Conservation (phyloP, 92 coral and sea anemone genomes). For the Plumapathes pennacea region DNA sequence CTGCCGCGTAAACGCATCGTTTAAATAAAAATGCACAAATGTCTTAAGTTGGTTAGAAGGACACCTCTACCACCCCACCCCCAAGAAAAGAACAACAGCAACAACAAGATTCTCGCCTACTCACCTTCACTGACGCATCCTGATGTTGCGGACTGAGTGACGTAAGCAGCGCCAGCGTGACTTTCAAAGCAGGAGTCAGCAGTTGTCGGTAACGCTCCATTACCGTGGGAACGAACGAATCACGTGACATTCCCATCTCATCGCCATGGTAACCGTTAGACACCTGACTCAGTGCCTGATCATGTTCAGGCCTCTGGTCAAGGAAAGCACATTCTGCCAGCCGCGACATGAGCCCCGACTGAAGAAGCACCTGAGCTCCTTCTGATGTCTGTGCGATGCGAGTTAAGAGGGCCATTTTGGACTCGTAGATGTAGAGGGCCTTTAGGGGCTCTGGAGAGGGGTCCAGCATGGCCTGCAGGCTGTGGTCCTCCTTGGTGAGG, state of each 20-base stretch:
- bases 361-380: conserved; percentile 86
- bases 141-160: conserved; percentile 88
- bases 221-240: conserved; percentile 81
- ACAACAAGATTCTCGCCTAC: neutral
- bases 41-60: no score
- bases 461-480: conserved; percentile 82
- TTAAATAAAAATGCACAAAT: neutral
- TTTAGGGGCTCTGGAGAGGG: conserved; percentile 98
- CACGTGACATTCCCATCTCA: conserved; percentile 33
- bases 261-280: conserved; percentile 44
- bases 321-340: conserved; percentile 90
- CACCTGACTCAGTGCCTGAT: conserved; percentile 28
- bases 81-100: neutral
- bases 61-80: neutral
- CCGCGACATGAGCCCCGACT: conserved; percentile 88
- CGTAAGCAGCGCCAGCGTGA: conserved; percentile 78
- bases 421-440: conserved; percentile 93
- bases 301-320: conserved; percentile 80
- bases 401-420: conserved; percentile 91
- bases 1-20: no score
- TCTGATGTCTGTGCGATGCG: conserved; percentile 90
- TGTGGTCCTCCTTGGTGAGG: conserved; percentile 87
- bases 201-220: conserved; percentile 91
- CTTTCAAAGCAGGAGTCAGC: conserved; percentile 85
- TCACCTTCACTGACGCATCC: conserved; percentile 87